phyloP scores from a whole-genome alignment of 2,113 vertebrate species.

The Tamias sibiricus region DNA sequence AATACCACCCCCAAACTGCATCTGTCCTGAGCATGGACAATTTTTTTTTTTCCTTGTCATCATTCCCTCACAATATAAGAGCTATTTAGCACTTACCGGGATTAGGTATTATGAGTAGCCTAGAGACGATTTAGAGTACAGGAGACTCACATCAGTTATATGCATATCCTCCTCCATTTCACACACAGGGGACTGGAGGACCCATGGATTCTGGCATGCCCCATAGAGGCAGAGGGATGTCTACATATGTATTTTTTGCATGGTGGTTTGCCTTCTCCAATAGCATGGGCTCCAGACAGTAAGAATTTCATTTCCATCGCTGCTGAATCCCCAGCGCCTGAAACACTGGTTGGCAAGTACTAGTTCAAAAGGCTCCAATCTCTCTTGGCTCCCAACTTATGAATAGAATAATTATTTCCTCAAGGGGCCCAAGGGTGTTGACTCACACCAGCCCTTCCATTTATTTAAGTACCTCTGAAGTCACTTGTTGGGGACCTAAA shows the following conservation, averaged over 20 bases:
- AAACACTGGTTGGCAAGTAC: background rate
- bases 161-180: background rate
- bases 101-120: background rate
- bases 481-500: background rate
- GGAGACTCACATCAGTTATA: background rate
- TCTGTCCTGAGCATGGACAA: too few relatives aligned
- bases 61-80: background rate
- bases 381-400: background rate
- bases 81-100: background rate
- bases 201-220: too few relatives aligned
- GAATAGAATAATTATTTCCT: background rate
- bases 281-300: background rate
- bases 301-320: background rate
- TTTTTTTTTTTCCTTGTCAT: background rate
- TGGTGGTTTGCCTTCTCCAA: background rate
- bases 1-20: too few relatives aligned
- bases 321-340: background rate
- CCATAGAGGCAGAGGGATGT: background rate
- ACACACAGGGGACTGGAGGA: background rate
- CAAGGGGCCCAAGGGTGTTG: background rate
- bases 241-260: too few relatives aligned
- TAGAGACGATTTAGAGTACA: background rate
- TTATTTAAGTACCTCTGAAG: background rate
- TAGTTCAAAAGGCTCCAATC: background rate
- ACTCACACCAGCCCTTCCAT: background rate